Evolutionary conservation across 2,797 vertebrate species (phyloP).

Genomic region (Artibeus lituratus): DNA sequence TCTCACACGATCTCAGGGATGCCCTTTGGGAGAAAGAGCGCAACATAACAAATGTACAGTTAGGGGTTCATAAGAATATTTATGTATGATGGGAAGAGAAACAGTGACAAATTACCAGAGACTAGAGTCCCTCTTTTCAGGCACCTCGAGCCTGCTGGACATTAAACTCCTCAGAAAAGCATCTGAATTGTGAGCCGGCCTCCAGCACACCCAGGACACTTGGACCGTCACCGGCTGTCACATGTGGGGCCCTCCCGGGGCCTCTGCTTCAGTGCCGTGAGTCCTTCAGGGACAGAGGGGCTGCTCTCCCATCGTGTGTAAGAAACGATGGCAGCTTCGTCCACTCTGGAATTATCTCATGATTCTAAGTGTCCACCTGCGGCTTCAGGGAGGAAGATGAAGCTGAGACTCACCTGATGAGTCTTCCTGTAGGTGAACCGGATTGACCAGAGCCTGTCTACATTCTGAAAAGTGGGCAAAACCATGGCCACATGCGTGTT

Average conservation of each 20-base stretch:
- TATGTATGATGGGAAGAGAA: not conserved
- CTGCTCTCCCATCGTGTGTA: no score
- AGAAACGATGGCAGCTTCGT: fast-evolving
- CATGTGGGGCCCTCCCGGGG: not conserved
- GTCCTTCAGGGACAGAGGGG: not conserved
- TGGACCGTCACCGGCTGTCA: fast-evolving
- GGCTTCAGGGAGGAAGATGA: not conserved
- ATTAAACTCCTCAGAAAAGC: fast-evolving
- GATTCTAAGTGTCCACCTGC: not conserved
- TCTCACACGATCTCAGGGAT: not conserved
- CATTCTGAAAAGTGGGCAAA: not conserved
- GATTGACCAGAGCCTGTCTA: not conserved
- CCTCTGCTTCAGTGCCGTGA: not conserved
- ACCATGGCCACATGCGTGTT: not conserved
- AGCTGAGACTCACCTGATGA: not conserved
- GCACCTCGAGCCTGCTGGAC: not conserved
- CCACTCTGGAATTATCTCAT: fast-evolving
- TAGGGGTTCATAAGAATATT: no score
- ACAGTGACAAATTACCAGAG: not conserved
- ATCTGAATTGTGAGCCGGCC: fast-evolving
- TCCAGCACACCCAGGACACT: fast-evolving
- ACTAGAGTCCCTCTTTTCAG: not conserved
- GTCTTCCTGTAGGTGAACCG: not conserved
- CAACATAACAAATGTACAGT: not conserved
- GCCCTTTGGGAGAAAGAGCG: not conserved